A percentile compares a stretch with the other conserved stretches of the same genome.
Conservation (phyloP, 2,888 invertebrate genomes). For the Amphipoea lucens region DNA sequence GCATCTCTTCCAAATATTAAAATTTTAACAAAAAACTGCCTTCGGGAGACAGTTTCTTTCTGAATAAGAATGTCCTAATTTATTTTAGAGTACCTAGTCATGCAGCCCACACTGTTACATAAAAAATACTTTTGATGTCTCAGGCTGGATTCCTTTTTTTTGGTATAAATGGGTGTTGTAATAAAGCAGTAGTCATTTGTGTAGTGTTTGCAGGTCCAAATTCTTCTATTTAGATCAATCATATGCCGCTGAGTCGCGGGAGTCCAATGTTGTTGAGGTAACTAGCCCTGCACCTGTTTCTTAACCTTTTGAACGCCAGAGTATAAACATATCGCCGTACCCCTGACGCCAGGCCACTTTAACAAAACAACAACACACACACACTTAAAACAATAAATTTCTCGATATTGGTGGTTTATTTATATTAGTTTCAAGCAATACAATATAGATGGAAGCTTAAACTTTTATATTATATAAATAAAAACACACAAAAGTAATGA, state of each 20-base stretch:
- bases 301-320: too few relatives aligned
- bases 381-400: too few relatives aligned
- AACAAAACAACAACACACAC: too few relatives aligned
- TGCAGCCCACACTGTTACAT: constrained; percentile 7
- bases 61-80: constrained; percentile 52
- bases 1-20: too few relatives aligned
- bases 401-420: too few relatives aligned
- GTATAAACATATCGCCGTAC: too few relatives aligned
- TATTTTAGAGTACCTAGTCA: constrained; percentile 27
- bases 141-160: constrained; percentile 9
- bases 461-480: too few relatives aligned
- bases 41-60: constrained; percentile 40
- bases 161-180: constrained; percentile 13
- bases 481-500: too few relatives aligned
- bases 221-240: neutral
- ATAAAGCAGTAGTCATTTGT: constrained; percentile 7
- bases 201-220: neutral
- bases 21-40: constrained; percentile 1
- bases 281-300: neutral
- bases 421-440: too few relatives aligned
- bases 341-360: too few relatives aligned
- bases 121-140: constrained; percentile 10
- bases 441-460: too few relatives aligned
- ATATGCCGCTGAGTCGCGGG: neutral
- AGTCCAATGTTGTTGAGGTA: neutral